Base-by-base conservation (phyloP, 2,797 vertebrate genomes). In the Notolepis coatsorum region DNA sequence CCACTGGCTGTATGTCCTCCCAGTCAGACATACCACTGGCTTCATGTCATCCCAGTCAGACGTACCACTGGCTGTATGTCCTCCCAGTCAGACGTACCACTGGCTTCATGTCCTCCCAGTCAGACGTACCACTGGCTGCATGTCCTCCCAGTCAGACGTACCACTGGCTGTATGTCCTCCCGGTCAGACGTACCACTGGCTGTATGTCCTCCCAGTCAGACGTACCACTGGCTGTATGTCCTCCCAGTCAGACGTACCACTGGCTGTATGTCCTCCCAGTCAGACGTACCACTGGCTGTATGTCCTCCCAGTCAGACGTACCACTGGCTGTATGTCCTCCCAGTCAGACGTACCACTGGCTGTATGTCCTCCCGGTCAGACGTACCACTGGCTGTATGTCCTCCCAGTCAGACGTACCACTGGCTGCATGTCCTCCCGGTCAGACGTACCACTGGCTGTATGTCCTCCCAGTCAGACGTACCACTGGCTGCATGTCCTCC, bases 1-100 rank as follows among this genome's bases (percentile, higher is more conserved):
- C 25, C 39, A 9, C 49, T 53, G 56, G 23, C 23, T 45, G 21
- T 38, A n/a, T n/a, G n/a, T n/a, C n/a, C n/a, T n/a, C n/a, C n/a
- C n/a, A n/a, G n/a, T n/a, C n/a, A n/a, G n/a, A n/a, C n/a, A n/a
- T n/a, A n/a, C n/a, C n/a, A n/a, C n/a, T n/a, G n/a, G 41, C 4
- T 9, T 2, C 21, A 27, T 33, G 25, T 13, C 7, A 2, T 6
- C 46, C 23, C 18, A 20, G 7, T 12, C 21, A 23, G 45, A 48
- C 12, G 24, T 37, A 5, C 25, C 39, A 9, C 49, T 53, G 56
- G 23, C 23, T 45, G 21, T 38, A n/a, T n/a, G n/a, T n/a, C n/a
- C n/a, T n/a, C n/a, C n/a, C n/a, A n/a, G n/a, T n/a, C n/a, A n/a
- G n/a, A n/a, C n/a, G n/a, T n/a, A n/a, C n/a, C n/a, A n/a, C n/a